Conservation (phyloP, 2,888 invertebrate species). For the Scaptomyza polygonia region DNA sequence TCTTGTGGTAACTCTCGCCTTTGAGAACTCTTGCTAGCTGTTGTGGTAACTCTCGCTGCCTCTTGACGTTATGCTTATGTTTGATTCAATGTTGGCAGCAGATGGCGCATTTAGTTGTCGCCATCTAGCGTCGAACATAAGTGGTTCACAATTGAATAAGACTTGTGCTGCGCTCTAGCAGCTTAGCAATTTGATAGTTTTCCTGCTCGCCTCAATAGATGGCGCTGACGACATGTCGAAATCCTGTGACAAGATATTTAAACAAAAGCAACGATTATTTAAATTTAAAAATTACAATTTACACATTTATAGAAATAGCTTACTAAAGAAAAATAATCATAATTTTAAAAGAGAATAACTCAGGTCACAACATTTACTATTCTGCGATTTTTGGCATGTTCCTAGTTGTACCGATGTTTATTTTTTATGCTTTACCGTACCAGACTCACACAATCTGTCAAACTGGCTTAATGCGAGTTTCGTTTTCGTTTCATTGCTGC, state of each 20-base stretch:
- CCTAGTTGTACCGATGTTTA: background rate
- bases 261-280: constrained; percentile 7
- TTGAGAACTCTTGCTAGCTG: no score
- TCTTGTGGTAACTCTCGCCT: no score
- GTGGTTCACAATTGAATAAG: no score
- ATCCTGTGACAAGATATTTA: background rate
- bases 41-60: no score
- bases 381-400: background rate
- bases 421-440: constrained; percentile 15
- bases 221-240: constrained; percentile 21
- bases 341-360: background rate
- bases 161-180: background rate
- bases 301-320: no score
- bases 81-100: background rate
- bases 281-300: background rate
- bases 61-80: background rate
- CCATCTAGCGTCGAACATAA: constrained; percentile 35
- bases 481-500: constrained; percentile 22
- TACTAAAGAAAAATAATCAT: background rate
- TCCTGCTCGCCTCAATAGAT: constrained; percentile 1
- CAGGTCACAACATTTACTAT: background rate
- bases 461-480: constrained; percentile 48
- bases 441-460: constrained; percentile 26
- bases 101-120: background rate
- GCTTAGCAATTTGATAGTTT: background rate